Evolutionary conservation across 2,797 vertebrate species (phyloP).

Genomic region (Octomys mimax): DNA sequence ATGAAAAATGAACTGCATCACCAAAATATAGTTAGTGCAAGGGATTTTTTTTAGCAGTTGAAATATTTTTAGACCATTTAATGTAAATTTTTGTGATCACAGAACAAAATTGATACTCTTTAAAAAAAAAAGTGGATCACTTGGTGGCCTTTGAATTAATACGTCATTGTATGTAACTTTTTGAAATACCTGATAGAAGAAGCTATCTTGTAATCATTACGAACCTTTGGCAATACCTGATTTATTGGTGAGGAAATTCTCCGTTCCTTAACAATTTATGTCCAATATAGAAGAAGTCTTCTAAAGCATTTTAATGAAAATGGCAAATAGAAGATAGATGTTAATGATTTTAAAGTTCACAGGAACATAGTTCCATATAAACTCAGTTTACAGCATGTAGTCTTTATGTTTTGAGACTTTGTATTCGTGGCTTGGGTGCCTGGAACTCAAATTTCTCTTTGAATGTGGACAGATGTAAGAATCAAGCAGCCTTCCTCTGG

Average conservation of each 20-base stretch:
- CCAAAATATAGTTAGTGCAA: background rate
- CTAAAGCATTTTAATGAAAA: background rate
- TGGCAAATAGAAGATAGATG: background rate
- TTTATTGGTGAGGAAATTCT: background rate
- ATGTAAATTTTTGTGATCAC: background rate
- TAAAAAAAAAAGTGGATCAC: background rate
- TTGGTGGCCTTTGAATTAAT: background rate
- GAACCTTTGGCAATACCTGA: background rate
- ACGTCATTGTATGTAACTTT: background rate
- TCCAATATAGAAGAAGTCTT: background rate
- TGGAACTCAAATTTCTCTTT: background rate
- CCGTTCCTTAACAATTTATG: background rate
- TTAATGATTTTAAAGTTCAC: background rate
- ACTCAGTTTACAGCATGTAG: background rate
- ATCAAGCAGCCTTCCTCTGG: background rate
- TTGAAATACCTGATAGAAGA: background rate
- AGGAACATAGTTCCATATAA: background rate
- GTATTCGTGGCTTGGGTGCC: background rate
- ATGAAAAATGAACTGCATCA: background rate
- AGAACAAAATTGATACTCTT: background rate
- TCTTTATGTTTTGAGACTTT: background rate
- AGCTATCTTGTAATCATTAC: background rate
- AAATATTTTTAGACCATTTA: background rate
- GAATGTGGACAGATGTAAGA: constrained; percentile 19
- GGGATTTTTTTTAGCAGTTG: background rate